Percentiles rank a stretch among this genome's conserved stretches.
Conservation (phyloP, 2,113 vertebrate species). For the Helogale parvula region DNA sequence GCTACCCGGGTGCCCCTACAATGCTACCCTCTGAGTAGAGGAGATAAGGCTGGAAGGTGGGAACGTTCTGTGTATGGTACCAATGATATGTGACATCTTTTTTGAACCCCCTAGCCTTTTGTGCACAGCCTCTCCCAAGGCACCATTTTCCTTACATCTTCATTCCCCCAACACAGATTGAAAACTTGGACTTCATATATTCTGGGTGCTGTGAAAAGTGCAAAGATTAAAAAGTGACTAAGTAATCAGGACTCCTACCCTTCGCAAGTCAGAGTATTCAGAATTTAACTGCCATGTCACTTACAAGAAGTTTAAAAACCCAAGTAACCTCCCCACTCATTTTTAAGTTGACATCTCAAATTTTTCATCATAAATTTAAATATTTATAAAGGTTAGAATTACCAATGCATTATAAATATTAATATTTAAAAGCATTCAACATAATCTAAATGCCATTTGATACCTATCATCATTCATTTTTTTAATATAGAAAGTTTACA, state of each 20-base stretch:
- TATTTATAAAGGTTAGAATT: constrained; percentile 21
- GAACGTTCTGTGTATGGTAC: background rate
- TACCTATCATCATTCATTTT: background rate
- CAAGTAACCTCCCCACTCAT: background rate
- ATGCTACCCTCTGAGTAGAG: background rate
- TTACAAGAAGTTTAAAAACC: constrained; percentile 19
- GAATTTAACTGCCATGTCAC: background rate
- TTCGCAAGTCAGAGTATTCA: background rate
- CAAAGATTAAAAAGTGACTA: constrained; percentile 37
- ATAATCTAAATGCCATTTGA: background rate
- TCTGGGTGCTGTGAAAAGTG: background rate
- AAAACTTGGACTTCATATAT: background rate
- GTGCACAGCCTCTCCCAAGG: background rate
- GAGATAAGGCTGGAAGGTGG: background rate
- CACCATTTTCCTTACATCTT: background rate
- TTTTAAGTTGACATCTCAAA: constrained; percentile 26
- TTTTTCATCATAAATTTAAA: constrained; percentile 37
- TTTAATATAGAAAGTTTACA: background rate
- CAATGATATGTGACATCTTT: background rate
- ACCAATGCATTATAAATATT: background rate
- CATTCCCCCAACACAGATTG: background rate
- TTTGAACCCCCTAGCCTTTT: background rate
- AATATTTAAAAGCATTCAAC: background rate
- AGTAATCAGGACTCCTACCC: background rate
- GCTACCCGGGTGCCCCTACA: background rate